These are phyloP conservation scores for Acronicta alni DNA, from an alignment of 2,888 invertebrate genomes.

Conservation along the genomic window DNA sequence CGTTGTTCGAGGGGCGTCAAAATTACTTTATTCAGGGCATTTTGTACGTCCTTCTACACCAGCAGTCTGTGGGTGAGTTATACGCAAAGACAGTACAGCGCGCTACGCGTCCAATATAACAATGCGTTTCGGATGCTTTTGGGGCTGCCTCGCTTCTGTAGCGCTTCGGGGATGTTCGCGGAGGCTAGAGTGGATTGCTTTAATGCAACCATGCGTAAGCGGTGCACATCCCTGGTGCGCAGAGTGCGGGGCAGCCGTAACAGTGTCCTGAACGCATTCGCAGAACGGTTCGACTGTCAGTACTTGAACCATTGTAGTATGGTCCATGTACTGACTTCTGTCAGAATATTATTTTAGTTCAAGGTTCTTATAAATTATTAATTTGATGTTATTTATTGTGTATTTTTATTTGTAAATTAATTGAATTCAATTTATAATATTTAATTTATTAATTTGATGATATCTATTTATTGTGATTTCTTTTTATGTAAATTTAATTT, in stretches of 20 bases:
- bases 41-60: constrained; percentile 10
- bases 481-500: no score
- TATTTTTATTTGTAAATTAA: no score
- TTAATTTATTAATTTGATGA: no score
- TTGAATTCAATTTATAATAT: no score
- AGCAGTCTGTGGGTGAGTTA: constrained; percentile 11
- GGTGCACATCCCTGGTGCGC: constrained; percentile 13
- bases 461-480: no score
- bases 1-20: constrained; percentile 15
- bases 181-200: constrained; percentile 9
- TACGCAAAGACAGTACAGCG: constrained; percentile 14
- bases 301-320: constrained; percentile 2
- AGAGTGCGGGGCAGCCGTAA: constrained; percentile 15
- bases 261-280: constrained; percentile 6
- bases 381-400: no score
- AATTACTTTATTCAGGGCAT: constrained; percentile 10
- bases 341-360: background rate
- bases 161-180: constrained; percentile 29
- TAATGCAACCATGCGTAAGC: constrained; percentile 9
- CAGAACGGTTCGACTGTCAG: constrained; percentile 5
- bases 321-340: background rate
- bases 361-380: no score
- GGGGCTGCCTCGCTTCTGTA: constrained; percentile 29
- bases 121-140: constrained; percentile 23
- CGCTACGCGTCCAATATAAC: constrained; percentile 30